These are phyloP conservation scores for Pangasius mekongensis DNA, from an alignment of 2,797 vertebrate genomes.

Conservation along the genomic window DNA sequence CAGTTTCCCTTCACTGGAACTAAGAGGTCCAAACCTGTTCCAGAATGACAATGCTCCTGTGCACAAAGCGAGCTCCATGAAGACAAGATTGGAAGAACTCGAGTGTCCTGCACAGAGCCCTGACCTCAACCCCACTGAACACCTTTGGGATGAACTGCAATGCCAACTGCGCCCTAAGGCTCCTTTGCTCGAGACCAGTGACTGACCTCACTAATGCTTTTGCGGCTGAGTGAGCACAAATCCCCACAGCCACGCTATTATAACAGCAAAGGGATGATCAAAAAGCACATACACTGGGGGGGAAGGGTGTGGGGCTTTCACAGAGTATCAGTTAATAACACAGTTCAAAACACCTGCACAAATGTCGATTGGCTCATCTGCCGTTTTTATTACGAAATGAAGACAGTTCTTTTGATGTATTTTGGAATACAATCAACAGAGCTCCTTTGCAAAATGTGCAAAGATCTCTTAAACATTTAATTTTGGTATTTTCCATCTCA, in stretches of 20 bases:
- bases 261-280: background rate
- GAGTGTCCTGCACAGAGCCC: background rate
- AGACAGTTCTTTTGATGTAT: background rate
- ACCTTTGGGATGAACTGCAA: no score
- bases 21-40: background rate
- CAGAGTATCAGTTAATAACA: background rate
- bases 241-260: background rate
- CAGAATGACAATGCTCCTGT: background rate
- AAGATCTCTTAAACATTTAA: background rate
- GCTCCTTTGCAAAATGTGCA: background rate
- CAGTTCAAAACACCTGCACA: background rate
- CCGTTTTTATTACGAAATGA: background rate
- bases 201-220: no score
- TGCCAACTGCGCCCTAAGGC: background rate
- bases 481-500: background rate
- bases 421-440: background rate
- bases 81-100: no score
- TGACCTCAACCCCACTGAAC: no score
- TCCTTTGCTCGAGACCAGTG: background rate
- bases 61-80: background rate
- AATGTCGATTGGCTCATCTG: background rate
- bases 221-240: background rate
- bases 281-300: background rate
- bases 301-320: background rate
- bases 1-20: background rate